Evolutionary conservation across 2,888 invertebrate genomes (phyloP).

Genomic region (Artemia sinica): DNA sequence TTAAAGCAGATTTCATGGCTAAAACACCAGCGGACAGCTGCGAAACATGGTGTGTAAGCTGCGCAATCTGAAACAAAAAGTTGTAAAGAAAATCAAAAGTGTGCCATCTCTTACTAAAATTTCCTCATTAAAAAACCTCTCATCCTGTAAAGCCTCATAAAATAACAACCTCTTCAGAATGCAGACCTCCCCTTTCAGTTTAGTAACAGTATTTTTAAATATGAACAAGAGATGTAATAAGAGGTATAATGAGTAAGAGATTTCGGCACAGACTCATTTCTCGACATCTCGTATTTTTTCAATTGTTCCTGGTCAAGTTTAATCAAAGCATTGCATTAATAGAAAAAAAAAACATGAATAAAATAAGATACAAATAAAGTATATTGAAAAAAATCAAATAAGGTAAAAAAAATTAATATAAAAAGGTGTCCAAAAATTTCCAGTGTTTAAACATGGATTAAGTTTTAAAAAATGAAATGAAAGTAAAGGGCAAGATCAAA

Average conservation of each 20-base stretch:
- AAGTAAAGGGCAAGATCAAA: too few relatives aligned
- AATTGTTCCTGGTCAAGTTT: not conserved
- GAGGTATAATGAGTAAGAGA: too few relatives aligned
- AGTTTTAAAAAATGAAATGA: too few relatives aligned
- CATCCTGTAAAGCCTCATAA: not conserved
- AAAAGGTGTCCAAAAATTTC: too few relatives aligned
- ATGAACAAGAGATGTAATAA: too few relatives aligned
- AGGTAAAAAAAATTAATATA: too few relatives aligned
- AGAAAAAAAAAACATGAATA: not conserved
- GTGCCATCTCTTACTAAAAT: not conserved
- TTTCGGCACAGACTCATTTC: too few relatives aligned
- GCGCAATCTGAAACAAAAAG: conserved; percentile 51
- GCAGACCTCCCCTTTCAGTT: too few relatives aligned
- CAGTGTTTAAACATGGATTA: too few relatives aligned
- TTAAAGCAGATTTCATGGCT: conserved; percentile 82
- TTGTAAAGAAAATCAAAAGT: not conserved
- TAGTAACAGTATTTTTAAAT: too few relatives aligned
- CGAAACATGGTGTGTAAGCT: conserved; percentile 78
- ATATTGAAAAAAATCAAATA: too few relatives aligned
- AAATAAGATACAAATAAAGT: not conserved
- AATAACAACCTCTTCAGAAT: not conserved
- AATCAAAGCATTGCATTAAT: not conserved
- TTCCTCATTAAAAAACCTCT: not conserved
- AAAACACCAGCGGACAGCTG: conserved; percentile 89
- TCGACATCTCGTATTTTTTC: not conserved